Base-by-base conservation (phyloP, 2,888 invertebrate genomes). In the Leptopilina drosophilae region DNA sequence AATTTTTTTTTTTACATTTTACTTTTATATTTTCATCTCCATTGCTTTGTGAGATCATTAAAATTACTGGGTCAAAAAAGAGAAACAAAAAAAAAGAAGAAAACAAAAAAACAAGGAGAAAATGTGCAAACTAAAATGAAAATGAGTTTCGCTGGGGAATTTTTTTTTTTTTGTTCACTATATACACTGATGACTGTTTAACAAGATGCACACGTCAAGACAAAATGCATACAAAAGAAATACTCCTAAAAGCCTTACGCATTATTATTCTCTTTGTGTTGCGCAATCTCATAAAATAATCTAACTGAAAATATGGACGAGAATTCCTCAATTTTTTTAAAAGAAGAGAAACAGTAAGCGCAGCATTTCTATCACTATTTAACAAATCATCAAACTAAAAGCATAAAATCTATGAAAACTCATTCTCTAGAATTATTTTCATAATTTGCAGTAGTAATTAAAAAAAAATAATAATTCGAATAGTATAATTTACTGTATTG, bases 251-350 rank as follows among this genome's bases (percentile, higher is more conserved):
- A 14, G 14, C 49, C 67, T 26, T 49, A 26, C 20, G 20, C 20
- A 26, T 69, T 69, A 26, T 69, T 20, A 69, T 69, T 69, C 67
- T 20, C 67, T 26, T 53, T 49, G 49, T 53, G n/a, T 62, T 33
- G 20, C 9, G 6, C 15, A 20, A 49, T 12, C 11, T 49, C 49
- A 67, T 49, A 49, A 49, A 67, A 49, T 49, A 67, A 49, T 67
- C 49, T 12, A 15, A 15, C 9, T 8, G 62, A 62, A 62, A 15
- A 62, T 62, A 62, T 62, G 20, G 20, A 62, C 20, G 9, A 62
- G 42, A 49, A 49, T 49, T 49, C 12, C 12, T 49, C 4, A 2
- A 4, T 49, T 49, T 49, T 49, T 46, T 33, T 33, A 4, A 5
- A 33, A 0, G 49, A 0, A 11, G 11, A 49, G 8, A 11, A 2